Percentiles rank a stretch among this genome's conserved stretches.
These are phyloP conservation scores for Drosophila incognita DNA, from an alignment of 2,888 invertebrate genomes.

Conservation along the genomic window DNA sequence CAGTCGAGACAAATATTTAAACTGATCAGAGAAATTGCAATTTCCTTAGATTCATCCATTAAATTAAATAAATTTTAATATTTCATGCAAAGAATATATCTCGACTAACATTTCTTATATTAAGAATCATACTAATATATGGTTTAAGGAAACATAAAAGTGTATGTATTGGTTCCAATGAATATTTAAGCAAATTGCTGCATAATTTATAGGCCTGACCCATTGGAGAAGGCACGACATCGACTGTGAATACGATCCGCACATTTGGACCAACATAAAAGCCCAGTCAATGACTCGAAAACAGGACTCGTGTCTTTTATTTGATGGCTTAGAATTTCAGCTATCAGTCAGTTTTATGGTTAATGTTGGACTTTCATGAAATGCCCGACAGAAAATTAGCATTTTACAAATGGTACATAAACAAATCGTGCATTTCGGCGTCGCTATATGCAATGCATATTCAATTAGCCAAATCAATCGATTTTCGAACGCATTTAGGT, in stretches of 20 bases:
- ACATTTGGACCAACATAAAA: slow-evolving; percentile 38
- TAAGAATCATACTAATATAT: neutral
- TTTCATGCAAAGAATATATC: neutral
- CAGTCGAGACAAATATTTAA: too few species aligned
- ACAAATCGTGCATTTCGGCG: slow-evolving; percentile 58
- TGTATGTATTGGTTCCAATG: neutral
- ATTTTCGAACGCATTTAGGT: slow-evolving; percentile 47
- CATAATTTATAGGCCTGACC: slow-evolving; percentile 43
- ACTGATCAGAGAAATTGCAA: neutral
- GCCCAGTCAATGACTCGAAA: slow-evolving; percentile 66
- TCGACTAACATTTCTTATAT: neutral
- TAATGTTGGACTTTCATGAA: slow-evolving; percentile 44
- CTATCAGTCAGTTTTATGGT: slow-evolving; percentile 57
- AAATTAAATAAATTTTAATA: neutral
- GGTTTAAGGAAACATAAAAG: neutral
- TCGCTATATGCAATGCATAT: slow-evolving; percentile 64
- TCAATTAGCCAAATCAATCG: slow-evolving; percentile 56
- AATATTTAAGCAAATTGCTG: neutral
- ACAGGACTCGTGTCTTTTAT: slow-evolving; percentile 73
- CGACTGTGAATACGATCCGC: slow-evolving; percentile 14
- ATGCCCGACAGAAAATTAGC: slow-evolving; percentile 56
- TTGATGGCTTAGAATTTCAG: slow-evolving; percentile 69
- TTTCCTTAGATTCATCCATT: neutral
- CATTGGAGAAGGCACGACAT: slow-evolving; percentile 39
- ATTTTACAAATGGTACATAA: slow-evolving; percentile 61